Base-by-base conservation (phyloP, 1,140 invertebrate species). In the Cyclargus thomasi region DNA sequence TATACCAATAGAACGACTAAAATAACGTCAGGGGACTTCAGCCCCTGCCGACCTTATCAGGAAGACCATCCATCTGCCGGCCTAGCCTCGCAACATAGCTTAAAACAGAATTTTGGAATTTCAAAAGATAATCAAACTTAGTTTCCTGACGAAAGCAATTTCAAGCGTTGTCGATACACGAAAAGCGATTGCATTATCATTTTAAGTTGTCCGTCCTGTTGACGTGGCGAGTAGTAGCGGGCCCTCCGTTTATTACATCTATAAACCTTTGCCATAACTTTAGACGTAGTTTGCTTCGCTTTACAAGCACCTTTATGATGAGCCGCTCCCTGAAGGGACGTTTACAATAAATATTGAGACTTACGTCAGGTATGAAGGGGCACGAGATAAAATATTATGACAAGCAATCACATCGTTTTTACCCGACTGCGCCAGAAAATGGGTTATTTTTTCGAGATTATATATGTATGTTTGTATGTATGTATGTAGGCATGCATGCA, bases 181-280 rank as follows among this genome's bases (percentile, higher is more conserved):
- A 18, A 3, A 20, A 55, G 53, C 53, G 6, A 55, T 55, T 55
- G 53, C 53, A 55, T 55, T 55, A 55, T 55, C 53, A 20, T 55
- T 55, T 55, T 17, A 55, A 55, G 53, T 20, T 20, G 18, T 17
- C 53, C n/a, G n/a, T 17, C 18, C 11, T 8, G 53, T 55, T 20
- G 11, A 55, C 53, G 11, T 18, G 53, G 53, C 53, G 16, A 55
- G n/a, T 55, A 5, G 6, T 55, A 55, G 18, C 53, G 53, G 2
- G 53, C n/a, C 39, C 39, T 47, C 14, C 53, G 17, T 55, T 55
- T 55, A 55, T 20, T 6, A 20, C 53, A 2, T 18, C 53, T 55
- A 20, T 55, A 55, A 55, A 55, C 53, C 53, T 17, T 55, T 55
- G n/a, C 53, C 18, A 55, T 55, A 55, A 55, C 53, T 18, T 55